These are phyloP conservation scores for Aselliscus stoliczkanus DNA, from an alignment of 2,797 vertebrate species.

Conservation along the genomic window DNA sequence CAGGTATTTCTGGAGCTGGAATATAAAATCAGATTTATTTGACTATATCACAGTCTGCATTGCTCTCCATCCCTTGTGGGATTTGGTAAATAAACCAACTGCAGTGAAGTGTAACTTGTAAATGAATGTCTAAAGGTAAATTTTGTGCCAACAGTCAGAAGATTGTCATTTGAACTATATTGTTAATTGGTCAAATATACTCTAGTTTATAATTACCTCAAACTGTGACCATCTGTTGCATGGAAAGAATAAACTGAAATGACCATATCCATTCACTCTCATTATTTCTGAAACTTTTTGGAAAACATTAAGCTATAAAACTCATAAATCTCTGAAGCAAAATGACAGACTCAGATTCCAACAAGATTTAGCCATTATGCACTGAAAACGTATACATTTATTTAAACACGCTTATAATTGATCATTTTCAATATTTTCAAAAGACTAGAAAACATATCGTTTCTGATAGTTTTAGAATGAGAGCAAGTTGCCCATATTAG, in stretches of 20 bases:
- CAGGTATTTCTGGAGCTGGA: background rate
- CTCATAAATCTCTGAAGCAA: background rate
- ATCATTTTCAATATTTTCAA: background rate
- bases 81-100: background rate
- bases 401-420: background rate
- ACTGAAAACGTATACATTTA: background rate
- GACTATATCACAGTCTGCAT: background rate
- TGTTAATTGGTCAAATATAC: slow-evolving; percentile 3
- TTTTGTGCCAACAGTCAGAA: background rate
- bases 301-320: background rate
- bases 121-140: background rate
- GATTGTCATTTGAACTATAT: background rate
- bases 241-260: background rate
- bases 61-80: background rate
- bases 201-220: background rate
- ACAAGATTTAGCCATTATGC: background rate
- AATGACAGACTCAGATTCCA: background rate
- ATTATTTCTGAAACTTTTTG: background rate
- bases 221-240: background rate
- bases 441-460: background rate
- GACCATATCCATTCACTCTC: background rate
- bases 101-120: background rate
- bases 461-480: background rate
- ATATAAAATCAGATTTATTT: background rate
- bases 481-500: background rate